Percentiles rank a stretch among this genome's conserved stretches.
Conservation (phyloP, 2,113 vertebrate genomes). For the Notothenia coriiceps region DNA sequence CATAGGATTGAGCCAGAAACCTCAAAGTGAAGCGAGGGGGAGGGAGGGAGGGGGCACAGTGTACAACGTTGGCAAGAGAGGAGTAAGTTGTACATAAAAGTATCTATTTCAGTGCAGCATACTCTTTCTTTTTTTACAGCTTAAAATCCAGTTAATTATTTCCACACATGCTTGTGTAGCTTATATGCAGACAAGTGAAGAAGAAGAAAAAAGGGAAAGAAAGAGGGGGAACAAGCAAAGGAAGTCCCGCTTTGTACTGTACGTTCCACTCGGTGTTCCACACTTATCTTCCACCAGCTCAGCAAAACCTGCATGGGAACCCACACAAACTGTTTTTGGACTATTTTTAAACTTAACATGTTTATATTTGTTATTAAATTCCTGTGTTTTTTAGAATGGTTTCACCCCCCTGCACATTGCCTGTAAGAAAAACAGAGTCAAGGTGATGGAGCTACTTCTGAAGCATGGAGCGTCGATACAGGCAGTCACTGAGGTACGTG, state of each 20-base stretch:
- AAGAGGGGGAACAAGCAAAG: slow-evolving; percentile 2
- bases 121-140: slow-evolving; percentile 19
- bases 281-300: slow-evolving; percentile 36
- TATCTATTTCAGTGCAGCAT: slow-evolving; percentile 48
- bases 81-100: slow-evolving; percentile 62
- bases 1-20: slow-evolving; percentile 74
- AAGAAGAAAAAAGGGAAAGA: slow-evolving; percentile 12
- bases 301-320: slow-evolving; percentile 11
- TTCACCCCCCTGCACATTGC: slow-evolving; percentile 99
- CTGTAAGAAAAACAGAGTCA: slow-evolving; percentile 98
- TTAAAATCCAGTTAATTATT: slow-evolving; percentile 58
- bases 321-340: not conserved
- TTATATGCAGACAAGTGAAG: slow-evolving; percentile 21
- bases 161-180: slow-evolving; percentile 70
- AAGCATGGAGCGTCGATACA: slow-evolving; percentile 98
- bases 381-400: slow-evolving; percentile 89
- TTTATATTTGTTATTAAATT: slow-evolving; percentile 11
- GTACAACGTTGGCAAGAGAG: slow-evolving; percentile 35
- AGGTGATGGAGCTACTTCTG: slow-evolving; percentile 98
- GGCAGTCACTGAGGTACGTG: slow-evolving; percentile 94
- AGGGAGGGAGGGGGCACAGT: slow-evolving; percentile 8
- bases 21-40: slow-evolving; percentile 60
- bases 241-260: slow-evolving; percentile 35
- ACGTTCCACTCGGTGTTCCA: slow-evolving; percentile 63
- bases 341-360: slow-evolving; percentile 7